Percentiles rank a stretch among this genome's conserved stretches.
Evolutionary conservation across 2,888 invertebrate genomes (phyloP).

Genomic region (Netelia virgata): DNA sequence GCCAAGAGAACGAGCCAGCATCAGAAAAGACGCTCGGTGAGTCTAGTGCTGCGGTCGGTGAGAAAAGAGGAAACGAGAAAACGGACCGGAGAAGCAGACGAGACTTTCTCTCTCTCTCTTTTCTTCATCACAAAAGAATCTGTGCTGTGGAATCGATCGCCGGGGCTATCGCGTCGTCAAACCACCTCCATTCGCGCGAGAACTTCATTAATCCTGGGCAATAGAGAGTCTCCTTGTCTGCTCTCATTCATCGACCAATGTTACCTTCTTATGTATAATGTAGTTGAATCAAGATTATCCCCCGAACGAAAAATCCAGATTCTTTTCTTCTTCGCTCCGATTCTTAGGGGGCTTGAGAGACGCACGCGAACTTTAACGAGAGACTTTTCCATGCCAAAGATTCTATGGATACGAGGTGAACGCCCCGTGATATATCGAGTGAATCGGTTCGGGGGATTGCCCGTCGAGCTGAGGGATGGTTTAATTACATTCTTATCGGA

Average conservation of each 20-base stretch:
- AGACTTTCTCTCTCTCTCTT: conserved; percentile 10
- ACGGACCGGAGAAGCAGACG: conserved; percentile 49
- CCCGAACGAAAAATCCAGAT: neutral
- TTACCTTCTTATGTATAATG: neutral
- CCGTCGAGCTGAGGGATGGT: too few relatives aligned
- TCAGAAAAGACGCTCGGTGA: conserved; percentile 26
- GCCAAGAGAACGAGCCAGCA: conserved; percentile 15
- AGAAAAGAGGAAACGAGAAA: conserved; percentile 32
- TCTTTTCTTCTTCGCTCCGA: neutral
- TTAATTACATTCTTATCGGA: too few relatives aligned
- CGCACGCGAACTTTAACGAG: neutral
- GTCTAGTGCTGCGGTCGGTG: conserved; percentile 42
- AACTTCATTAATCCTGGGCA: conserved; percentile 24
- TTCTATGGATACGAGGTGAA: neutral
- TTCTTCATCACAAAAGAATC: conserved; percentile 57
- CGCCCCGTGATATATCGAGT: too few relatives aligned
- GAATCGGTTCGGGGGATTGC: too few relatives aligned
- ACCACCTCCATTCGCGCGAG: conserved; percentile 2
- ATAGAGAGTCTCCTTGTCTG: conserved; percentile 16
- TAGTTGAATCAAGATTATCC: neutral
- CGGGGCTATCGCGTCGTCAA: conserved; percentile 22
- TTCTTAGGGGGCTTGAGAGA: neutral
- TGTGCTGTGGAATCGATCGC: conserved; percentile 46
- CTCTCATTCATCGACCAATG: conserved; percentile 17
- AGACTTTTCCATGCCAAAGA: conserved; percentile 4